Evolutionary conservation across 2,888 invertebrate species (phyloP), one percentile per base, ranked within the genome.

Genomic region (Heliconius charithonia): DNA sequence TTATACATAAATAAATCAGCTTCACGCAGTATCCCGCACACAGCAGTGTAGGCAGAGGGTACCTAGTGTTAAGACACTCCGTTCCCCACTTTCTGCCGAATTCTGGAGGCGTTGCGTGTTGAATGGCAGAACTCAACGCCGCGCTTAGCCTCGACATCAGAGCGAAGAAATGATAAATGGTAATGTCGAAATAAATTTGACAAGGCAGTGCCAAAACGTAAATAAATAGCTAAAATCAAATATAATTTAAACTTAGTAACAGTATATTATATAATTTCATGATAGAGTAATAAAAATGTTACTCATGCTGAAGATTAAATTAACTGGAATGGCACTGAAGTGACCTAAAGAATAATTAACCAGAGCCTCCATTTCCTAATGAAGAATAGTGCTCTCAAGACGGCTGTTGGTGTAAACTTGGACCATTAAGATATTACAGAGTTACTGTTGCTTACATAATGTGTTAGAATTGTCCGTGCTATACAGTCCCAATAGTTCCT

Each of bases 261-360:
- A 22, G n/a, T 22, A n/a, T 69, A 2, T 67, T 32, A 6, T 25
- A 41, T 45, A 69, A 29, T 56, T 29, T 59, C n/a, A 25, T 59
- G 56, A 59, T 59, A 37, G n/a, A 32, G 59, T 59, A 32, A 37
- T n/a, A 59, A 56, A 32, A 72, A 29, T 25, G 32, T 56, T 7
- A 72, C 16, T 85, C 87, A 84, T 91, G 92, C 90, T 93, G 92
- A 83, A 89, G 89, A 92, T 93, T 93, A 93, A 94, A 93, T 93
- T 93, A 92, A 90, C 91, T 92, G 89, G 92, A 93, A 93, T 91
- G 91, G 92, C 89, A 89, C 93, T 92, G 85, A 92, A 93, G 94
- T 93, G 94, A 94, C 94, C 94, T 87, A 85, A 93, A 93, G 93
- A 93, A 93, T 94, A 93, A 93, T 93, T 93, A 91, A 93, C 88